Conservation (phyloP, 2,113 vertebrate species). For the Malurus alboscapulatus region DNA sequence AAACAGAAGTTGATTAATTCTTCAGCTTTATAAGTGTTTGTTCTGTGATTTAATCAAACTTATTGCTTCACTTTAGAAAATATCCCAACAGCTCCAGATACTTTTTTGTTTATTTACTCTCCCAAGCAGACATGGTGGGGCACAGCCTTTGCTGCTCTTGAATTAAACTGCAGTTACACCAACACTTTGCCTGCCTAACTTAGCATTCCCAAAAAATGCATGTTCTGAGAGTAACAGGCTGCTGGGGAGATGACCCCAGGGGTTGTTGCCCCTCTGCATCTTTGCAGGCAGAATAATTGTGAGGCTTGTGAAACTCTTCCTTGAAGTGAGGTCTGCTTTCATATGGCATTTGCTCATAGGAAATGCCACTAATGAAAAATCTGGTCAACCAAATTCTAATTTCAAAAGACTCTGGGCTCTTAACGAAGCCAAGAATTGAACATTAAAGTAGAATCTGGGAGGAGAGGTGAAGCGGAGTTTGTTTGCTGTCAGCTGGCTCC, state of each 20-base stretch:
- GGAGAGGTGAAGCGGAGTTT: not conserved
- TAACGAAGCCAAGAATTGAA: not conserved
- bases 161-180: not conserved
- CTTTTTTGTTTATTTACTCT: not conserved
- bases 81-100: not conserved
- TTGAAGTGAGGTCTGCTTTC: not conserved
- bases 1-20: not conserved
- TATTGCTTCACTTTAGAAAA: not conserved
- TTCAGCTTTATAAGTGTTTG: not conserved
- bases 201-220: not conserved
- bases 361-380: not conserved
- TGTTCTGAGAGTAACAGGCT: not conserved
- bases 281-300: not conserved
- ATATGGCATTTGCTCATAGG: not conserved
- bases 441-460: not conserved
- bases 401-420: not conserved
- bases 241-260: not conserved
- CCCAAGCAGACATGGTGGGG: not conserved
- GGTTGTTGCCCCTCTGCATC: not conserved
- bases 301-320: not conserved
- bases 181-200: not conserved
- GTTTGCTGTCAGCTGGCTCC: not conserved
- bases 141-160: not conserved
- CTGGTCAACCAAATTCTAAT: not conserved
- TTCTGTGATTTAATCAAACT: not conserved